Evolutionary conservation across 2,797 vertebrate genomes (phyloP), one percentile per base, ranked within the genome.

Genomic region (Anguilla obscura): DNA sequence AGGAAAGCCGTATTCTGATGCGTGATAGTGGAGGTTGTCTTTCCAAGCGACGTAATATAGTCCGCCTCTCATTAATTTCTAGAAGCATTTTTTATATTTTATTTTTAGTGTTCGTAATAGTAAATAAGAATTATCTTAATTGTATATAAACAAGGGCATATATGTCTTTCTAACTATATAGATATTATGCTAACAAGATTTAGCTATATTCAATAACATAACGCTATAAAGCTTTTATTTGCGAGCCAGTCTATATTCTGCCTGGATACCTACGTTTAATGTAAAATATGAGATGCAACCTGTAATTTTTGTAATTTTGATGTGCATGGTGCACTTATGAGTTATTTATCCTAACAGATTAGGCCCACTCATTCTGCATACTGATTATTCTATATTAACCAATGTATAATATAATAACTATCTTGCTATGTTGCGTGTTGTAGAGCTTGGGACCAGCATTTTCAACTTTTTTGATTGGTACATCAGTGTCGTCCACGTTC

Each of bases 1-100:
- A 87, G 54, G 91, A 90, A 91, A 87, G 56, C 87, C 24, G 58
- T 82, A 90, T 90, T 90, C 89, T 88, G 89, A 86, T 45, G 40
- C 80, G 86, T 89, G 87, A 87, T 86, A 84, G 89, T 84, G 86
- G 63, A 87, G 83, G 52, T n/a, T 54, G 58, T 85, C 56, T 24
- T 48, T 88, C 88, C 88, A 82, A 21, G 14, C 60, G 45, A 79
- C 54, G 50, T 50, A 3, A 84, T 84, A 33, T 86, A 88, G 88
- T 88, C 58, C 76, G 88, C 74, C 14, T 40, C 40, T 8, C 33
- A 76, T 14, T 36, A 16, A 40, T 76, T 76, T 18, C 4, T 69
- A 27, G 24, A 69, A 69, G 63, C 10, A 71, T 33, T 71, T 66
- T 66, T 63, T 7, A 63, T 27, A n/a, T 5, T 27, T 30, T 12